Percentiles rank a stretch among this genome's conserved stretches.
These are phyloP conservation scores for Aleiodes sp. DNA, from an alignment of 1,140 invertebrate species.

Conservation along the genomic window DNA sequence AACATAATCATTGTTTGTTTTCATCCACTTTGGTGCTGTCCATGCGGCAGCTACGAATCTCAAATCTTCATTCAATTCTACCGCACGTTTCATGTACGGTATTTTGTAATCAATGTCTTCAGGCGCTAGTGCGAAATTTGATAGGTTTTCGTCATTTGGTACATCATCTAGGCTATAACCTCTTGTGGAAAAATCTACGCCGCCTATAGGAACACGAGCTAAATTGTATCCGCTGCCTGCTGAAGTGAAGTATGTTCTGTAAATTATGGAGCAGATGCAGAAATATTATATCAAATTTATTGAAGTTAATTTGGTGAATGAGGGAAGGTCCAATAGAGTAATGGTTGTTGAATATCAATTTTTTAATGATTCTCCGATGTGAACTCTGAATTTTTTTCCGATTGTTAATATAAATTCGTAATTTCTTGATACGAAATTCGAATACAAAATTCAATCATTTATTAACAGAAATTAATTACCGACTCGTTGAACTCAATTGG, in stretches of 20 bases:
- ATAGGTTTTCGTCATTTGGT: constrained; percentile 46
- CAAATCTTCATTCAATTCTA: constrained; percentile 43
- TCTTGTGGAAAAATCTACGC: constrained; percentile 76
- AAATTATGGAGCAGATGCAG: no score
- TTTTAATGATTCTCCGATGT: no score
- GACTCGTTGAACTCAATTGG: no score
- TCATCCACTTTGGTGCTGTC: constrained; percentile 94
- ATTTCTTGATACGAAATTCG: no score
- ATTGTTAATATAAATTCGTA: no score
- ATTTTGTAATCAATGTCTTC: constrained; percentile 65
- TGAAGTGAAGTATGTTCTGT: constrained; percentile 59
- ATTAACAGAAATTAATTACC: no score
- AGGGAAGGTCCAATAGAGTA: no score
- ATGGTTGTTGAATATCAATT: no score
- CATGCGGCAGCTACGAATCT: constrained; percentile 78
- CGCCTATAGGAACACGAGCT: constrained; percentile 73
- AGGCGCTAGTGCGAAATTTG: constrained; percentile 52
- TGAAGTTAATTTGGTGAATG: no score
- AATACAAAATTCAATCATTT: no score
- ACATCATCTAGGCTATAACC: constrained; percentile 77
- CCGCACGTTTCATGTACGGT: constrained; percentile 50
- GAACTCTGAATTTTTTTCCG: no score
- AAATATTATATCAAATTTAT: neutral
- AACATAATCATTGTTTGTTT: constrained; percentile 75
- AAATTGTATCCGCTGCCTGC: constrained; percentile 73